Evolutionary conservation across 2,888 invertebrate genomes (phyloP).

Genomic region (Kryphioiulus occultus): DNA sequence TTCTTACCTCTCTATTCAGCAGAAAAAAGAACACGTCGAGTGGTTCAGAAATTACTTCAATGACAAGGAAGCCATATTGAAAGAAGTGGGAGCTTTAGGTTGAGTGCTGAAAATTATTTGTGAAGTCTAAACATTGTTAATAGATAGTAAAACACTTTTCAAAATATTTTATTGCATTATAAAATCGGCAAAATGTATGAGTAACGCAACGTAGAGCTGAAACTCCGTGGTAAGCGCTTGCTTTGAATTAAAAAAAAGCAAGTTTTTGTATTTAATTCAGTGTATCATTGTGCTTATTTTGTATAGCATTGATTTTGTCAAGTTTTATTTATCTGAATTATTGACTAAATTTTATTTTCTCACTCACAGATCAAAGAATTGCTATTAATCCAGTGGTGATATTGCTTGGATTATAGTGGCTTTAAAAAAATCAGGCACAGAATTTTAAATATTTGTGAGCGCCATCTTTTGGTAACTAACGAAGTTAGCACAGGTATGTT

Average conservation of each 20-base stretch:
- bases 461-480: background rate
- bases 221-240: too few species aligned
- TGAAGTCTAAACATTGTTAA: too few species aligned
- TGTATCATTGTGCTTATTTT: too few species aligned
- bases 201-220: too few species aligned
- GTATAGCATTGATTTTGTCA: too few species aligned
- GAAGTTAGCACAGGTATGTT: background rate
- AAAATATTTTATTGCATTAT: background rate
- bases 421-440: too few species aligned
- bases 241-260: too few species aligned
- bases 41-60: conserved; percentile 94
- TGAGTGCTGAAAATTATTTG: conserved; percentile 38
- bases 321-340: background rate
- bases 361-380: too few species aligned
- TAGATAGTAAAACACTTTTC: too few species aligned
- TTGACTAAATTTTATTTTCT: too few species aligned
- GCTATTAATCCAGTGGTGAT: too few species aligned
- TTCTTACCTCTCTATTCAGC: conserved; percentile 83
- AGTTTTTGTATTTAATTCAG: background rate
- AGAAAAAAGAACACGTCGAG: conserved; percentile 86
- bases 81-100: conserved; percentile 69
- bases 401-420: background rate
- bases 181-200: conserved; percentile 3
- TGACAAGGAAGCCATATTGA: conserved; percentile 76
- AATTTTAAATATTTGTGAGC: background rate